Evolutionary conservation across 2,888 invertebrate species (phyloP), one percentile per base, ranked within the genome.

Genomic region (Phyllotreta striolata): DNA sequence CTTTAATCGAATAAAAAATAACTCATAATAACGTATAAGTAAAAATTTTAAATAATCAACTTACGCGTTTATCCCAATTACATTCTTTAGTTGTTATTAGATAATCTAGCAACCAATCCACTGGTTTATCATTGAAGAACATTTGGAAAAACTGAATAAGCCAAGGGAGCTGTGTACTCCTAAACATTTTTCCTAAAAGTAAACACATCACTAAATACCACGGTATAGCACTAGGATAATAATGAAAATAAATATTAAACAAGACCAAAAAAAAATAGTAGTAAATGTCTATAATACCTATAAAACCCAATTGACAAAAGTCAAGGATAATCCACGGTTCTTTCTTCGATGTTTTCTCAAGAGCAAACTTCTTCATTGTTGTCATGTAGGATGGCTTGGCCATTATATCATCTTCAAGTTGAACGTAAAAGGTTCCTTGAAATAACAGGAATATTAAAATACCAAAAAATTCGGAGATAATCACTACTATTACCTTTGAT

Each of bases 81-180:
- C 98, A 98, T n/a, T 91, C 91, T 81, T 92, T 93, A 3, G 95
- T 94, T 63, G 91, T 89, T 58, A 97, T 87, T 69, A 96, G 89
- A 78, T 95, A 91, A 74, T 96, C 95, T 8, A 98, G 83, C 5
- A 98, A 84, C 98, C 98, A 98, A 79, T 98, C 98, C 0, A 97
- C 96, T 0, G 98, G 98, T 83, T 97, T 96, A 77, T 97, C 95
- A 77, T 90, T 91, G 82, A 95, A 94, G 80, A 98, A 98, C 88
- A 98, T 91, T 78, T 98, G 89, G 74, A 98, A 92, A 81, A 96
- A 98, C 70, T 95, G 92, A 41, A 95, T 89, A 66, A 98, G 85
- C 84, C 91, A 90, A 0, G 92, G 91, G 14, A 98, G 83, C 77
- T 96, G 93, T 0, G 91, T 88, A 12, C 94, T 91, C 76, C 92